Conservation (phyloP, 2,888 invertebrate genomes). For the Dermolepida albohirtum region DNA sequence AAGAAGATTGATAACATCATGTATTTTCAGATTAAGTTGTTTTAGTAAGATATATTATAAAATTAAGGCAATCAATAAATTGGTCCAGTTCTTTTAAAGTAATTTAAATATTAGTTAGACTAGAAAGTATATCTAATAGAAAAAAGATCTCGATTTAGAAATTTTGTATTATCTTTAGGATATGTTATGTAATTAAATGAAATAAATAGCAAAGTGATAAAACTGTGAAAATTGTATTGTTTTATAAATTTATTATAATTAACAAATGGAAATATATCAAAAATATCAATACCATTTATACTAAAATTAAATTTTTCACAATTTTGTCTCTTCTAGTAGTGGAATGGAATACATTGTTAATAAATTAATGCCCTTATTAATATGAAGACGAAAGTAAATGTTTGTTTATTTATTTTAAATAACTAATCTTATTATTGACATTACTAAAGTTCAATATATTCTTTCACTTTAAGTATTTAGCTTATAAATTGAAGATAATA, state of each 20-base stretch:
- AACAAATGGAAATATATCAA: too few relatives aligned
- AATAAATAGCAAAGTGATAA: slow-evolving; percentile 4
- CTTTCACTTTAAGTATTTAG: background rate
- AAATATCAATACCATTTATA: too few relatives aligned
- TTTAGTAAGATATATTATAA: slow-evolving; percentile 22
- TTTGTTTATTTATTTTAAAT: background rate
- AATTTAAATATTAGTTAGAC: slow-evolving; percentile 36
- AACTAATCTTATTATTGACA: slow-evolving; percentile 19
- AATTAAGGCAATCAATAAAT: slow-evolving; percentile 41
- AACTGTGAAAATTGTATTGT: too few relatives aligned
- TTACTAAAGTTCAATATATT: slow-evolving; percentile 1
- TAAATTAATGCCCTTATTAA: slow-evolving; percentile 26
- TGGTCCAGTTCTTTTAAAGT: slow-evolving; percentile 40
- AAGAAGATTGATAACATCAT: background rate
- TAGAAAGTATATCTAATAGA: slow-evolving; percentile 37
- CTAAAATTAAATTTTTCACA: too few relatives aligned
- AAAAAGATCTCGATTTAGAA: too few relatives aligned
- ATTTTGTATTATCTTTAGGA: slow-evolving; percentile 2
- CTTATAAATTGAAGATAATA: too few relatives aligned
- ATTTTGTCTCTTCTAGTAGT: too few relatives aligned
- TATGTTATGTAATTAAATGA: slow-evolving; percentile 13
- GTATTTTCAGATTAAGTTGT: background rate
- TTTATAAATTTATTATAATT: too few relatives aligned
- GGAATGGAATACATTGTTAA: background rate
- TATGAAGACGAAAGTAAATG: slow-evolving; percentile 1